Percentiles rank a stretch among this genome's conserved stretches.
phyloP scores from a whole-genome alignment of 2,888 invertebrate species.

The Apeira syringaria region DNA sequence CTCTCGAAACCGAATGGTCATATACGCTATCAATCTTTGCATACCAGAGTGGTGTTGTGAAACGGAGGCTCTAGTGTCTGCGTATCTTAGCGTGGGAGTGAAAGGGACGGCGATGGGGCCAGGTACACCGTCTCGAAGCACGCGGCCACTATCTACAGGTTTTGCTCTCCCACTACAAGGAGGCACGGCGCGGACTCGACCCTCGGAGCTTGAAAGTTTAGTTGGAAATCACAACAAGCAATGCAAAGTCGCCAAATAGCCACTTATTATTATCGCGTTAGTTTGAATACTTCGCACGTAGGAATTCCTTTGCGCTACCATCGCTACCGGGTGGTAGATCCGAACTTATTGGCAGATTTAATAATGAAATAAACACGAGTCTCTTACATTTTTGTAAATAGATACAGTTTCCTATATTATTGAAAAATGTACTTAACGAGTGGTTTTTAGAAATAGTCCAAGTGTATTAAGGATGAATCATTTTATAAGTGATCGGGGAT shows the following conservation, averaged over 20 bases:
- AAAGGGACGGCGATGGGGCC: slow-evolving; percentile 68
- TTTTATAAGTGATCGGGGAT: slow-evolving; percentile 20
- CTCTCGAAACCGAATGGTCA: slow-evolving; percentile 82
- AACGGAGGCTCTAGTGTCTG: slow-evolving; percentile 59
- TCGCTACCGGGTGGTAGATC: slow-evolving; percentile 14
- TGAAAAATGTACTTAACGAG: not conserved
- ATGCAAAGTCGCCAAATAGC: slow-evolving; percentile 51
- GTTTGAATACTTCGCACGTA: slow-evolving; percentile 28
- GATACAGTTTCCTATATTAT: slow-evolving; percentile 3
- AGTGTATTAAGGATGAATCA: slow-evolving; percentile 14
- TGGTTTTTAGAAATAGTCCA: slow-evolving; percentile 5
- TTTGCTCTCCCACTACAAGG: slow-evolving; percentile 82
- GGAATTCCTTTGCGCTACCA: slow-evolving; percentile 24
- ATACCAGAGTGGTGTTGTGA: slow-evolving; percentile 80
- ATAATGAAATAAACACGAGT: slow-evolving; percentile 33
- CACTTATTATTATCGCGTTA: slow-evolving; percentile 28
- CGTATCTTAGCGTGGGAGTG: slow-evolving; percentile 49
- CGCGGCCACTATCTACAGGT: slow-evolving; percentile 81
- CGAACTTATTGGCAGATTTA: slow-evolving; percentile 22
- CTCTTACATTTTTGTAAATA: slow-evolving; percentile 15
- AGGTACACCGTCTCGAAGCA: slow-evolving; percentile 76
- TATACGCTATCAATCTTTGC: slow-evolving; percentile 84
- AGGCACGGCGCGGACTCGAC: slow-evolving; percentile 76
- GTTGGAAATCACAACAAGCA: slow-evolving; percentile 64
- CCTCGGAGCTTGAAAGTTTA: slow-evolving; percentile 74